Conservation (phyloP, 2,113 vertebrate genomes). For the Setophaga petechia region DNA sequence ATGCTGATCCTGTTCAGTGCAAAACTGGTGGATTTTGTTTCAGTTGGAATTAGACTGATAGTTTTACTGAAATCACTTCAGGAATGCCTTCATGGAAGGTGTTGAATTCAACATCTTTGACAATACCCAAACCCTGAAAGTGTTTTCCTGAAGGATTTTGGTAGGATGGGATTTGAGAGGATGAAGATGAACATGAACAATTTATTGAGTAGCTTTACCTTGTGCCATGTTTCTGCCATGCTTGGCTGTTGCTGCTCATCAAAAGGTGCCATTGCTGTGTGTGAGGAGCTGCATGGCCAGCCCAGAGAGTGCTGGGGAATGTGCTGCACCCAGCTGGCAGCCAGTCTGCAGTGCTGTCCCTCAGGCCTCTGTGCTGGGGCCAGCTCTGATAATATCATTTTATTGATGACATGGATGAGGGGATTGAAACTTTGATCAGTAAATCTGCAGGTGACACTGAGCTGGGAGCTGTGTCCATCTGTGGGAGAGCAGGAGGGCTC, state of each 20-base stretch:
- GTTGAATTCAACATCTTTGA: not conserved
- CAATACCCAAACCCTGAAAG: not conserved
- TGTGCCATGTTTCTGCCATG: not conserved
- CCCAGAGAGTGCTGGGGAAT: not conserved
- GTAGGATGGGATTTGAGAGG: not conserved
- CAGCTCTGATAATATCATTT: not conserved
- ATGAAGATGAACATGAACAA: not conserved
- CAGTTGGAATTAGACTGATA: not conserved
- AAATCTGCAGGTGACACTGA: not conserved
- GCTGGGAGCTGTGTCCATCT: not conserved
- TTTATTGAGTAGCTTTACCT: not conserved
- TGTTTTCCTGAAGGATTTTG: not conserved
- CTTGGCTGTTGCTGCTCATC: not conserved
- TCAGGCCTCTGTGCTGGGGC: not conserved
- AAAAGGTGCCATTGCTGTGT: not conserved
- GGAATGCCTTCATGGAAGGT: not conserved
- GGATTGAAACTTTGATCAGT: not conserved
- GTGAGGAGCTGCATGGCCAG: not conserved
- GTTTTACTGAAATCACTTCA: not conserved
- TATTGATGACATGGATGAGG: not conserved
- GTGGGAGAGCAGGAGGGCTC: not conserved
- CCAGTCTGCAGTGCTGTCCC: not conserved
- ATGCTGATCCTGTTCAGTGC: fast-evolving
- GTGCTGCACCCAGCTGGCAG: too few species aligned
- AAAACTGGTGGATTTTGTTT: not conserved